Base-by-base conservation (phyloP, 2,888 invertebrate genomes). In the Acanthosepion esculentum region DNA sequence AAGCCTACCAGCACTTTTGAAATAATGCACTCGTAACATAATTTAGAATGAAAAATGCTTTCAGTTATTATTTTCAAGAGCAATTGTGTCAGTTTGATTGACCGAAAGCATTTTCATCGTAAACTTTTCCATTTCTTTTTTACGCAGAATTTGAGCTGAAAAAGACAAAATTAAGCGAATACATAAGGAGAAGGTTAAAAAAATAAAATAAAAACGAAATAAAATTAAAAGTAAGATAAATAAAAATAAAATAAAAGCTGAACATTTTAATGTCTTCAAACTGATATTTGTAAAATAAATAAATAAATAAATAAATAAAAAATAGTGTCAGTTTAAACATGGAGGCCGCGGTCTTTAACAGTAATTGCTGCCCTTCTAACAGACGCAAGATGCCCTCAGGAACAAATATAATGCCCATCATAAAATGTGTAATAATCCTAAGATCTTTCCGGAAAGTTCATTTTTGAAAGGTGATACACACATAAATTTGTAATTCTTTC, bases 361-460 rank as follows among this genome's bases (percentile, higher is more conserved):
- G 59, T 6, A 20, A 6, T 59, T 23, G 23, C n/a, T 78, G 78
- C 78, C n/a, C 78, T 78, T 78, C 4, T 78, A 78, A 78, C 78
- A 33, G 78, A 78, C n/a, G 18, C 78, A 78, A 78, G 78, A 78
- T 78, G 78, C 78, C 78, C 78, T 15, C n/a, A 78, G 78, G 78
- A 78, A 78, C 78, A 78, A 33, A 78, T 78, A 78, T 78, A 78
- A 78, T 78, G 78, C n/a, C 78, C n/a, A 15, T 78, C 78, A 78
- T 78, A 78, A 78, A 78, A 78, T 78, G 78, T n/a, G n/a, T 78
- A 78, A 78, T 78, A 78, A 78, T 78, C 78, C 78, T 78, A 78
- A 78, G 78, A 78, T 78, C 78, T 78, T 78, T 78, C 78, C n/a
- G 12, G 78, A n/a, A 78, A 78, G n/a, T n/a, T 78, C 78, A 78